Evolutionary conservation across 2,888 invertebrate genomes (phyloP), one percentile per base, ranked within the genome.

Genomic region (Ditylenchus weischeri): DNA sequence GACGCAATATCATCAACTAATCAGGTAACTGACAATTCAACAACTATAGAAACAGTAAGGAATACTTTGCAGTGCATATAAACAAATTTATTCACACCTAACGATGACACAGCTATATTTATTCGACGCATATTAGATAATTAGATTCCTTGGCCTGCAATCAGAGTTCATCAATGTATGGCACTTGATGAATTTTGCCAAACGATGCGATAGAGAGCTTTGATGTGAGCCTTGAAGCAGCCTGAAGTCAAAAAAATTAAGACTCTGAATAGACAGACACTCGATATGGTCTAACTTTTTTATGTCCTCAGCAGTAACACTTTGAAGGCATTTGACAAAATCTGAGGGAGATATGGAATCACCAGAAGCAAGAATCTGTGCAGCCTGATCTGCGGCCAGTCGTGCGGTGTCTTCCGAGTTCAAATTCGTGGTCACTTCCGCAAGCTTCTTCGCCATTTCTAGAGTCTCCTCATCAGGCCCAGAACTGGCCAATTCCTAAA

Each of bases 141-240:
- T 43, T 43, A 8, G 43, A 2, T 54, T 10, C 10, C 10, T 29
- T 13, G 57, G 18, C 13, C 23, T 13, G 21, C 1, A 11, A 19
- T 18, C 23, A 79, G 50, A 79, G 70, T 65, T 79, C 74, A 65
- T 79, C 79, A 59, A 77, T 64, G 62, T 79, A 78, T 47, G 80
- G 80, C n/a, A 79, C 76, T 38, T 76, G 71, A 48, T 74, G 54
- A 50, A 76, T 67, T 38, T 65, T 72, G 51, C 80, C 80, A 63
- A 71, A 75, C 35, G 75, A 75, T 15, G 79, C 70, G 57, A 80
- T 49, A 48, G 80, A 78, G 35, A 76, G 72, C 60, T 80, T 80
- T 66, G 75, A 71, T 38, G 70, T 70, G 59, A 78, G 64, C 58
- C 74, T 73, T 18, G 72, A 66, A 19, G 79, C 71, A 21, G 77